These are phyloP conservation scores for Dasypus novemcinctus DNA, from an alignment of 2,113 vertebrate genomes.

Conservation along the genomic window DNA sequence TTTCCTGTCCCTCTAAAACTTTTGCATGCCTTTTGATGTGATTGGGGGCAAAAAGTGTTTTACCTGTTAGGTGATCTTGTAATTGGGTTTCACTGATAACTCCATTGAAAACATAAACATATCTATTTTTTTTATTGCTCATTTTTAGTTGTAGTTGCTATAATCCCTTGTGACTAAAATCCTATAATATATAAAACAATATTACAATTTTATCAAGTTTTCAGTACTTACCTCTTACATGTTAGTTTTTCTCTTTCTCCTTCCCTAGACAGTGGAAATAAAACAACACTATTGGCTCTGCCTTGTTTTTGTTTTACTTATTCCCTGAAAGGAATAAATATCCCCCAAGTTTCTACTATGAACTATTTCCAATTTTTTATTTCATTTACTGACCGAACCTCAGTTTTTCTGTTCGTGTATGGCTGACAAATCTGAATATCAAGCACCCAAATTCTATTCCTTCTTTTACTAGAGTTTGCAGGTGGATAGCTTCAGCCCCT, in stretches of 20 bases:
- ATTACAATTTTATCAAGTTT: background rate
- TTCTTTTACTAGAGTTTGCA: background rate
- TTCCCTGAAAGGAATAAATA: background rate
- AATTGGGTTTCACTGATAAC: background rate
- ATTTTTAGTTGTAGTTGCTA: background rate
- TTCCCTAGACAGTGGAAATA: background rate
- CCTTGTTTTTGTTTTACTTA: background rate
- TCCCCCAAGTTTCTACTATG: background rate
- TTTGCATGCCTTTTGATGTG: background rate
- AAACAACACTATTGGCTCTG: background rate
- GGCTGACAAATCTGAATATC: background rate
- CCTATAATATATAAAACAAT: background rate
- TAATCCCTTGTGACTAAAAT: slow-evolving; percentile 24
- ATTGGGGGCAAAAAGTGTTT: background rate
- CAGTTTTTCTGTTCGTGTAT: background rate
- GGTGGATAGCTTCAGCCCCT: background rate
- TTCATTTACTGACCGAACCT: background rate
- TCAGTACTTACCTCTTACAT: background rate
- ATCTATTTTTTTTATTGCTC: background rate
- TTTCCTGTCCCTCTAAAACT: slow-evolving; percentile 65
- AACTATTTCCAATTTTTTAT: background rate
- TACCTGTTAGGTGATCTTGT: background rate
- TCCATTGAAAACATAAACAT: slow-evolving; percentile 34
- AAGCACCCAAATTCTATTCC: background rate
- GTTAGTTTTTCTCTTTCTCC: background rate